A percentile compares a stretch with the other conserved stretches of the same genome.
These are phyloP conservation scores for Cacatua alba DNA, from an alignment of 2,113 vertebrate species.

Conservation along the genomic window DNA sequence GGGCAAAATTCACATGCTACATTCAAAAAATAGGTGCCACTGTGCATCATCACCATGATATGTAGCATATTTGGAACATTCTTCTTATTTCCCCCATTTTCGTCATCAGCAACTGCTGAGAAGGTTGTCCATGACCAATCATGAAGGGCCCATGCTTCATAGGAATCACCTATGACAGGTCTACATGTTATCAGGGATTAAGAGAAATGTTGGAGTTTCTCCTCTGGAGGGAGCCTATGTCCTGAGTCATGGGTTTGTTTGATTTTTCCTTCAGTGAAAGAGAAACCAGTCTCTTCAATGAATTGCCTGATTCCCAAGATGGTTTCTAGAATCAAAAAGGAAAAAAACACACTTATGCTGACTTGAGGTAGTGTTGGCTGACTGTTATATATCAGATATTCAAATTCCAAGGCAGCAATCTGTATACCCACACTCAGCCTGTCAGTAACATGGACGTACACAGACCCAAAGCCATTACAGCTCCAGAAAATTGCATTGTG, in stretches of 20 bases:
- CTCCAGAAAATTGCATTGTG: not conserved
- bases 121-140: not conserved
- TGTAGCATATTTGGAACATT: not conserved
- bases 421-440: not conserved
- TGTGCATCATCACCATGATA: not conserved
- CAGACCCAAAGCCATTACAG: not conserved
- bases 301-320: not conserved
- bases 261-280: not conserved
- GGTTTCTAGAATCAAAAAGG: not conserved
- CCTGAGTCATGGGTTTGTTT: not conserved
- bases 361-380: not conserved
- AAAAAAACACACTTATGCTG: not conserved
- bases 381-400: not conserved
- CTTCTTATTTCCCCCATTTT: not conserved
- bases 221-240: constrained; percentile 59
- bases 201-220: constrained; percentile 30
- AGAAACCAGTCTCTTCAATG: not conserved
- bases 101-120: not conserved
- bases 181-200: not conserved
- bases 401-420: not conserved
- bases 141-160: not conserved
- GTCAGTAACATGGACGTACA: not conserved
- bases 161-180: not conserved
- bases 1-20: not conserved
- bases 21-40: not conserved